A percentile compares a stretch with the other conserved stretches of the same genome.
Conservation (phyloP, 2,888 invertebrate species). For the Blastobasis adustella region DNA sequence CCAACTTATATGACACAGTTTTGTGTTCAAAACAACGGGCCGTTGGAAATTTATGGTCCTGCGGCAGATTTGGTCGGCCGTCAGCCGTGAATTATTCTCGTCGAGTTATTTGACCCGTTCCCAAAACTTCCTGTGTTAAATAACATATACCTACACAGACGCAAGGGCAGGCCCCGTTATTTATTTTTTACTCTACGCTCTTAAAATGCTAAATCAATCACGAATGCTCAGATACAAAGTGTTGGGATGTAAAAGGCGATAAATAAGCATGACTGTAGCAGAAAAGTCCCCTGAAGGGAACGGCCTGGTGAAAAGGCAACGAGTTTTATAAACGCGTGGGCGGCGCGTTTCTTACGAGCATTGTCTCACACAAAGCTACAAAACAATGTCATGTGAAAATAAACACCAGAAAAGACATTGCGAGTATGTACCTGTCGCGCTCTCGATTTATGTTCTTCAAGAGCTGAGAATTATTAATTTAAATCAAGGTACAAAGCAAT, state of each 20-base stretch:
- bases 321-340: conserved; percentile 1
- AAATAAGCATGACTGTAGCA: not conserved
- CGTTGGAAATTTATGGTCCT: conserved; percentile 20
- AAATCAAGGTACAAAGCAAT: too few species aligned
- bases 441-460: too few species aligned
- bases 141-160: conserved; percentile 13
- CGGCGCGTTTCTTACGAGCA: not conserved
- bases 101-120: conserved; percentile 14
- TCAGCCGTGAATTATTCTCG: conserved; percentile 15
- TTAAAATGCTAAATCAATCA: too few species aligned
- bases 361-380: conserved; percentile 1
- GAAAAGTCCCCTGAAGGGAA: conserved; percentile 4
- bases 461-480: too few species aligned
- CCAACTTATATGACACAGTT: conserved; percentile 65
- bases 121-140: conserved; percentile 15
- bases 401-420: too few species aligned
- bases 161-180: too few species aligned
- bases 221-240: too few species aligned
- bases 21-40: conserved; percentile 43
- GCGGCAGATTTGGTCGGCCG: conserved; percentile 14
- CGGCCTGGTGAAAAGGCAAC: conserved; percentile 1
- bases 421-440: too few species aligned
- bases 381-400: not conserved
- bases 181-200: too few species aligned
- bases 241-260: too few species aligned